phyloP scores from a whole-genome alignment of 2,888 invertebrate genomes.

The Melanargia galathea region DNA sequence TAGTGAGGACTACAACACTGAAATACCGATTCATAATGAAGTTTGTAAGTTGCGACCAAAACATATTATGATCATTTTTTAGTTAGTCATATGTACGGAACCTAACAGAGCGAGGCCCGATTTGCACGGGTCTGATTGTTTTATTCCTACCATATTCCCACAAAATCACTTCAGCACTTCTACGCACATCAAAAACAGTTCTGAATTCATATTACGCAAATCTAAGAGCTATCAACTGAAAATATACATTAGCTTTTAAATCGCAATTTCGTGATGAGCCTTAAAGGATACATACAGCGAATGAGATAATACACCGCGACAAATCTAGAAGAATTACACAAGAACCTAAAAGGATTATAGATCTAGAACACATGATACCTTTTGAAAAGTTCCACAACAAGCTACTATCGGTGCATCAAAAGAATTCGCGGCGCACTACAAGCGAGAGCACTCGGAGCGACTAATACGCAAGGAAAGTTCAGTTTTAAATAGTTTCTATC shows the following conservation, averaged over 20 bases:
- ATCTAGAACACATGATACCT: slow-evolving; percentile 9
- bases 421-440: not conserved
- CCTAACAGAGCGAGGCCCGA: too few relatives aligned
- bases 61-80: too few relatives aligned
- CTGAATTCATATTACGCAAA: too few relatives aligned
- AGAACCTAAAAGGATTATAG: slow-evolving; percentile 1
- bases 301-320: not conserved
- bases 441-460: not conserved
- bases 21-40: too few relatives aligned
- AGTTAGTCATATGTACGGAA: too few relatives aligned
- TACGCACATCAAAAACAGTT: too few relatives aligned
- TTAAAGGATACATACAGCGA: not conserved
- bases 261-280: not conserved
- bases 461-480: too few relatives aligned
- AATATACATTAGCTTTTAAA: not conserved
- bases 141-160: too few relatives aligned
- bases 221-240: not conserved
- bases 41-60: too few relatives aligned
- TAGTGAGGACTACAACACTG: too few relatives aligned
- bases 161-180: too few relatives aligned
- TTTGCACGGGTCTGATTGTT: too few relatives aligned
- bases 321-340: not conserved
- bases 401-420: slow-evolving; percentile 17
- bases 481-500: not conserved
- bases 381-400: slow-evolving; percentile 8